These are phyloP conservation scores for Anaspis maculata DNA, from an alignment of 2,888 invertebrate genomes.

Conservation along the genomic window DNA sequence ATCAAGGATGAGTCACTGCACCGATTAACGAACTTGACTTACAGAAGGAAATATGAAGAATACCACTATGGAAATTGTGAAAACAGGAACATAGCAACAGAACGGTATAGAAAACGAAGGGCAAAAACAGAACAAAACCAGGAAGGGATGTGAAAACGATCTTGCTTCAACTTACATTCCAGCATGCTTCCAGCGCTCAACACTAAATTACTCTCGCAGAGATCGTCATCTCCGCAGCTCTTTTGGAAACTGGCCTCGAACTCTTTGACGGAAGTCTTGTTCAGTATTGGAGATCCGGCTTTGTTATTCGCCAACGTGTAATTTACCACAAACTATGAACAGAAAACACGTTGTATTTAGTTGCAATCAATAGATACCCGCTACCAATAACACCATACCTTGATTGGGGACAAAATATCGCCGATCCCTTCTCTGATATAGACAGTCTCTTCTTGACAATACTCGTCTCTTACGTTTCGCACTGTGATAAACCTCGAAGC, in stretches of 20 bases:
- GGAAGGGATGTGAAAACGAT: too few species aligned
- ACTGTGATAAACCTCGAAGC: conserved; percentile 16
- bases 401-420: conserved; percentile 82
- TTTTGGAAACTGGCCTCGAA: conserved; percentile 85
- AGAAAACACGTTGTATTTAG: too few species aligned
- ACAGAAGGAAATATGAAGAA: too few species aligned
- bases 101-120: too few species aligned
- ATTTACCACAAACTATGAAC: conserved; percentile 63
- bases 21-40: too few species aligned
- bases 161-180: conserved; percentile 35
- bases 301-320: conserved; percentile 70
- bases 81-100: too few species aligned
- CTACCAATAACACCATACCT: too few species aligned
- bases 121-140: too few species aligned
- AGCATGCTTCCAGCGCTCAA: conserved; percentile 51
- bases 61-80: too few species aligned
- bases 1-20: too few species aligned
- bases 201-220: conserved; percentile 75
- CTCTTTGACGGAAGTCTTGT: conserved; percentile 71
- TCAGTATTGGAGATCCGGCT: conserved; percentile 70
- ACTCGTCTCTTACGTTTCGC: conserved; percentile 44
- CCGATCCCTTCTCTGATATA: conserved; percentile 79
- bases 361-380: too few species aligned
- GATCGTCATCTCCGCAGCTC: conserved; percentile 81
- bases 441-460: conserved; percentile 69